Conservation (phyloP, 2,797 vertebrate species). For the Lagodon rhomboides region DNA sequence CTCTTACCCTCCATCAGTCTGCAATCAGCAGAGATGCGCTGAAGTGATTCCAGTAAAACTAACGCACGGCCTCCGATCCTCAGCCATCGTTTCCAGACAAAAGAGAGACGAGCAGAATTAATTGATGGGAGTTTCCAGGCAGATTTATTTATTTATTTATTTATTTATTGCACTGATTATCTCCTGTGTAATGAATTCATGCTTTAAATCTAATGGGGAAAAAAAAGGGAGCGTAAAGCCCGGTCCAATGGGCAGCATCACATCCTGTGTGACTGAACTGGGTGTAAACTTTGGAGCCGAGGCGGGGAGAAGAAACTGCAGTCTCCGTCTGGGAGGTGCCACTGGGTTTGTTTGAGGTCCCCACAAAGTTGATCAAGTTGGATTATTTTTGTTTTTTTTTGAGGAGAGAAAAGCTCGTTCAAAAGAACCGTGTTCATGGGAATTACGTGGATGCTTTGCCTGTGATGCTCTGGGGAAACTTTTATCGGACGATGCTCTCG, state of each 20-base stretch:
- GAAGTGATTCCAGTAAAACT: background rate
- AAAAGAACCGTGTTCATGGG: slow-evolving; percentile 24
- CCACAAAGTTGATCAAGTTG: slow-evolving; percentile 43
- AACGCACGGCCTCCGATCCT: background rate
- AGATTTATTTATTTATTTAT: background rate
- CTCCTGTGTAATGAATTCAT: background rate
- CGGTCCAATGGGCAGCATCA: slow-evolving; percentile 65
- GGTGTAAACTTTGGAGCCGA: slow-evolving; percentile 66
- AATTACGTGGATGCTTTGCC: slow-evolving; percentile 45
- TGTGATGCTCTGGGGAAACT: slow-evolving; percentile 63
- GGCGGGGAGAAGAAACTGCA: slow-evolving; percentile 51
- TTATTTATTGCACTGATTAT: background rate
- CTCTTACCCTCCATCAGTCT: background rate
- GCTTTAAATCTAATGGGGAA: background rate
- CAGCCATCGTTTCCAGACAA: background rate
- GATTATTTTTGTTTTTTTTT: slow-evolving; percentile 39
- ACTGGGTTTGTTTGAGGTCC: slow-evolving; percentile 35
- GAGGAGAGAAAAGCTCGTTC: background rate
- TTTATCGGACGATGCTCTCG: slow-evolving; percentile 69
- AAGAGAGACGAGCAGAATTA: background rate
- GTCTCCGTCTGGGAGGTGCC: slow-evolving; percentile 35
- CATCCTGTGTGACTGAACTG: slow-evolving; percentile 66
- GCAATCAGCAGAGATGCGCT: slow-evolving; percentile 17
- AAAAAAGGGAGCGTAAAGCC: slow-evolving; percentile 19
- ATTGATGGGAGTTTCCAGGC: background rate